Conservation (phyloP, 2,113 vertebrate genomes). For the Ailurus styani region DNA sequence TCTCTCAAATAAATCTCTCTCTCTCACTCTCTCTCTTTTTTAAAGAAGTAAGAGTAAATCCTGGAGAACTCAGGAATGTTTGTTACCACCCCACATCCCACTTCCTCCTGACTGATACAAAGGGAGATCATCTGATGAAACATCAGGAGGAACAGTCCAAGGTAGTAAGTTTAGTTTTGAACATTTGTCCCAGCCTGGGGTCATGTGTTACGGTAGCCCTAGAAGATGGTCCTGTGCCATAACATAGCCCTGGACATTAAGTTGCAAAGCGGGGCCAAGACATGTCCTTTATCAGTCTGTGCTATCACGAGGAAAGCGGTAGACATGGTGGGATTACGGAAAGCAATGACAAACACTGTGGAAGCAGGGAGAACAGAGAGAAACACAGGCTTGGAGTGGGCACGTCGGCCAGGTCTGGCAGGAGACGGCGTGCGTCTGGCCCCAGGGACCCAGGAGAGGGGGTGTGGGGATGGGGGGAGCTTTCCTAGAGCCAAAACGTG, state of each 20-base stretch:
- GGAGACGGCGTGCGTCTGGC: rapidly evolving
- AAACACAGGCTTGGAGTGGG: background rate
- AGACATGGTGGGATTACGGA: rapidly evolving
- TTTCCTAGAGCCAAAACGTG: too few species aligned
- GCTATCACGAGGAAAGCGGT: too few species aligned
- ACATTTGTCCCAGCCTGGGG: background rate
- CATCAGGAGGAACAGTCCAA: rapidly evolving
- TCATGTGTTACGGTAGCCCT: background rate
- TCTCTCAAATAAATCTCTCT: background rate
- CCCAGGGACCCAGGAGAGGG: background rate
- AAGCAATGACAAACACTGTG: rapidly evolving
- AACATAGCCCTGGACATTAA: background rate
- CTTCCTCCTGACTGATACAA: background rate
- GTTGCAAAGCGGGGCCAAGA: too few species aligned
- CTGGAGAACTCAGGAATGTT: background rate
- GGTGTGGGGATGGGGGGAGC: background rate
- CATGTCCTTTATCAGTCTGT: background rate
- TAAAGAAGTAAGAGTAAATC: background rate
- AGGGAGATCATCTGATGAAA: background rate
- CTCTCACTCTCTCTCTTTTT: background rate
- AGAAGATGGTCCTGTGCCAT: background rate
- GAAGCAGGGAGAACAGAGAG: background rate
- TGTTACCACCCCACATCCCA: background rate
- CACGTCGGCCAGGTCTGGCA: too few species aligned
- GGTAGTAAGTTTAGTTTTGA: background rate